Percentiles rank a stretch among this genome's conserved stretches.
Evolutionary conservation across 30 jellyfish, hydroid and myxozoan genomes (phyloP).

Genomic region (Haliclystus octoradiatus): DNA sequence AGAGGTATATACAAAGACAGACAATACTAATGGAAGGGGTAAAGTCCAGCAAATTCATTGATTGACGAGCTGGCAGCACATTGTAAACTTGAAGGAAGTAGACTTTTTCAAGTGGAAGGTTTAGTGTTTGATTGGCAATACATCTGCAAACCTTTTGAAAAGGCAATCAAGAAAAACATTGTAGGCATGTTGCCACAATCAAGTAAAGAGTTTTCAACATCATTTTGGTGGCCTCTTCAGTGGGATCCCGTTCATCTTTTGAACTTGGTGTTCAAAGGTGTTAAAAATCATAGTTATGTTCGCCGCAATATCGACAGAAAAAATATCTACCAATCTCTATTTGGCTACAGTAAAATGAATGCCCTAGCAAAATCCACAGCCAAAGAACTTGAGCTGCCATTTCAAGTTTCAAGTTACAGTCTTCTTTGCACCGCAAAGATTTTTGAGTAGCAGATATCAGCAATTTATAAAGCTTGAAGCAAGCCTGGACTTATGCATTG

Average conservation of each 20-base stretch:
- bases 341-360: slow-evolving; percentile 23
- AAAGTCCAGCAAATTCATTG: neutral
- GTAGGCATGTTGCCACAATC: neutral
- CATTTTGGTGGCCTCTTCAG: slow-evolving; percentile 3
- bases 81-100: neutral
- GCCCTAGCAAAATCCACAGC: slow-evolving; percentile 16
- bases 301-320: neutral
- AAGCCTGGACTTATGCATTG: slow-evolving; percentile 12
- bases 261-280: neutral
- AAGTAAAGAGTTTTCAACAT: neutral
- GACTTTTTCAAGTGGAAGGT: slow-evolving; percentile 2
- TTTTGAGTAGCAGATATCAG: slow-evolving; percentile 18
- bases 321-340: slow-evolving; percentile 3
- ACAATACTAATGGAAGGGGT: neutral
- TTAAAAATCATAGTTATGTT: neutral
- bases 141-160: slow-evolving; percentile 4
- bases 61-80: neutral
- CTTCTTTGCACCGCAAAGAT: slow-evolving; percentile 17
- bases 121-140: slow-evolving; percentile 13
- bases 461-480: slow-evolving; percentile 7
- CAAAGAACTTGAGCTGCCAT: slow-evolving; percentile 10
- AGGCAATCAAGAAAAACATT: slow-evolving; percentile 1
- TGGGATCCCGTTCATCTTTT: neutral
- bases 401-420: slow-evolving; percentile 12
- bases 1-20: too few relatives aligned